Evolutionary conservation across 2,113 vertebrate genomes (phyloP).

Genomic region (Dunckerocampus dactyliophorus): DNA sequence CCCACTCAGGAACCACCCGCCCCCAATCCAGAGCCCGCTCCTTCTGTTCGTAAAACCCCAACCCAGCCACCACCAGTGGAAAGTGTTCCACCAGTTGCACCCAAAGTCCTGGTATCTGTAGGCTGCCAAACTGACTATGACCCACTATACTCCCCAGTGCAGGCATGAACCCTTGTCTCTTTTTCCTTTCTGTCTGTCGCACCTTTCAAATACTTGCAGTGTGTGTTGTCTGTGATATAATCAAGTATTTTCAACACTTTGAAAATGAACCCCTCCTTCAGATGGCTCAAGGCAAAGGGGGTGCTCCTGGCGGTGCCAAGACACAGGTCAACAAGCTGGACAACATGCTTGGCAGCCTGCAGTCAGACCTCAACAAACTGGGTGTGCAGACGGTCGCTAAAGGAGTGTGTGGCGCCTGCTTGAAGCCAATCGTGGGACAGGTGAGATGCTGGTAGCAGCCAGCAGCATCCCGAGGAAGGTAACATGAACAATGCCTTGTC

Average conservation of each 20-base stretch:
- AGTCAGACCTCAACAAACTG: slow-evolving; percentile 95
- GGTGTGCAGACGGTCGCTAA: slow-evolving; percentile 96
- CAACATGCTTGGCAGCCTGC: slow-evolving; percentile 96
- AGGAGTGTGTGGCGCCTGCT: slow-evolving; percentile 96
- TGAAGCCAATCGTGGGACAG: slow-evolving; percentile 97
- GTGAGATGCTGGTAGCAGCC: slow-evolving; percentile 61
- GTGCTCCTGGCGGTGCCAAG: slow-evolving; percentile 73
- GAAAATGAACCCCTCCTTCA: slow-evolving; percentile 50
- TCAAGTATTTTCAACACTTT: background rate
- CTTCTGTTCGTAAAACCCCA: slow-evolving; percentile 40
- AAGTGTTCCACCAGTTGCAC: slow-evolving; percentile 39
- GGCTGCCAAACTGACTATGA: slow-evolving; percentile 91
- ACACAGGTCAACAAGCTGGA: slow-evolving; percentile 96
- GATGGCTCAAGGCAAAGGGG: slow-evolving; percentile 89
- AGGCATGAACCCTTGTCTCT: slow-evolving; percentile 73
- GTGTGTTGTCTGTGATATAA: background rate
- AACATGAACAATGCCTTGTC: background rate
- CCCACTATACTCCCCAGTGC: slow-evolving; percentile 76
- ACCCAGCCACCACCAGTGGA: slow-evolving; percentile 54
- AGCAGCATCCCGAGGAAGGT: background rate
- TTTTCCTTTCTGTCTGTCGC: slow-evolving; percentile 31
- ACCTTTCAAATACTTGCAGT: background rate
- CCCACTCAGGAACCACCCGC: slow-evolving; percentile 30
- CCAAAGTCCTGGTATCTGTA: slow-evolving; percentile 80
- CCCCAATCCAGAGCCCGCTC: slow-evolving; percentile 44